Conservation (phyloP, 2,888 invertebrate genomes). For the Philereme transversata region DNA sequence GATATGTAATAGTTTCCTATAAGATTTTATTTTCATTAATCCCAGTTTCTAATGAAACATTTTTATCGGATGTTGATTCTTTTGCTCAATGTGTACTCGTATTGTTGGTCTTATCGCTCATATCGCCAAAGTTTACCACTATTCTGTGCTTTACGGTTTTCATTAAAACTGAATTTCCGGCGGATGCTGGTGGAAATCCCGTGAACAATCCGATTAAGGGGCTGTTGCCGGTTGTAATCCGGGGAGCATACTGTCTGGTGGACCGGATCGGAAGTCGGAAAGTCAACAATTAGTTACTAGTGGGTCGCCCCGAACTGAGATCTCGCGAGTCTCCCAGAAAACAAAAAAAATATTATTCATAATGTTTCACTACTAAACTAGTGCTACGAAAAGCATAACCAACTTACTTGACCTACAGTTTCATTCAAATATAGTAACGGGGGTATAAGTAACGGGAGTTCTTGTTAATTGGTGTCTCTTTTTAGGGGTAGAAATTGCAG, state of each 20-base stretch:
- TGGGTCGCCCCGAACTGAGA: no score
- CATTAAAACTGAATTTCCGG: constrained; percentile 7
- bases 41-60: background rate
- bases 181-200: constrained; percentile 1
- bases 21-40: background rate
- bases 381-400: no score
- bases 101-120: background rate
- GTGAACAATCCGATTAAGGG: constrained; percentile 6
- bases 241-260: constrained; percentile 2
- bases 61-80: background rate
- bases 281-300: no score
- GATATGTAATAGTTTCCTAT: background rate
- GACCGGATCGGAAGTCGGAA: background rate
- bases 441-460: no score
- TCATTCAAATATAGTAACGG: no score
- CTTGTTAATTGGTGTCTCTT: no score
- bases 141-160: background rate
- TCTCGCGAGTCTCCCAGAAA: no score
- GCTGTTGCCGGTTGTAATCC: background rate
- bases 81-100: background rate
- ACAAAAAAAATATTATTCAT: no score
- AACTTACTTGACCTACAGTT: no score
- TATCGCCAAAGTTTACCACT: background rate
- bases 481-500: no score
- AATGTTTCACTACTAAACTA: no score